Percentiles rank a stretch among this genome's conserved stretches.
Conservation (phyloP, 2,888 invertebrate species). For the Allacma fusca region DNA sequence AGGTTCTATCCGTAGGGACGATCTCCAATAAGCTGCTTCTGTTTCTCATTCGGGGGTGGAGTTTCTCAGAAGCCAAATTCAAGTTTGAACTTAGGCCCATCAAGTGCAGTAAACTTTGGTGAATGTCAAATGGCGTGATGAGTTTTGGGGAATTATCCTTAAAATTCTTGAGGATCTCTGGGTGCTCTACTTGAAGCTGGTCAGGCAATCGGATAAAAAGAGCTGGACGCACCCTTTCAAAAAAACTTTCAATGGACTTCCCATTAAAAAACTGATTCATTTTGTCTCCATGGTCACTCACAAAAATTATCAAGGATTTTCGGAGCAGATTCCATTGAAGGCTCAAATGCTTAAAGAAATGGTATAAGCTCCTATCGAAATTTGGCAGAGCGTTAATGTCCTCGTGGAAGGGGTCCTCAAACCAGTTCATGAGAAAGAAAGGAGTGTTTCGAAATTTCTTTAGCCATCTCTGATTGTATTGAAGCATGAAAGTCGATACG, state of each 20-base stretch:
- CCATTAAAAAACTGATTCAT: too few relatives aligned
- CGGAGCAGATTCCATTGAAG: constrained; percentile 70
- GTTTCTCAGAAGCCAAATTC: neutral
- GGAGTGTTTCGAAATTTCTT: constrained; percentile 64
- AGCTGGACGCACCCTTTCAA: constrained; percentile 75
- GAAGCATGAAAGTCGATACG: constrained; percentile 70
- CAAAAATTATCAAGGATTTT: constrained; percentile 73
- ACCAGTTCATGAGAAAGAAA: constrained; percentile 76
- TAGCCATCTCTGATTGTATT: constrained; percentile 75
- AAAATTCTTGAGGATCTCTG: constrained; percentile 69
- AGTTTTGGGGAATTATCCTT: constrained; percentile 72
- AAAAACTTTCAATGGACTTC: constrained; percentile 77
- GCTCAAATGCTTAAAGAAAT: too few relatives aligned
- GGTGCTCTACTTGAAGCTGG: constrained; percentile 69
- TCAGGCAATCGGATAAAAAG: constrained; percentile 75
- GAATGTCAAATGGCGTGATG: constrained; percentile 78
- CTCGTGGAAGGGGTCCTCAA: constrained; percentile 79
- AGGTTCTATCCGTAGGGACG: neutral
- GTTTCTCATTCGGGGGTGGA: neutral
- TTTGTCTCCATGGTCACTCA: constrained; percentile 82
- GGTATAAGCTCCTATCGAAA: too few relatives aligned
- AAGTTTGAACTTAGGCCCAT: neutral
- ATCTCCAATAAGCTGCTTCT: neutral
- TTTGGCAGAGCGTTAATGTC: constrained; percentile 73
- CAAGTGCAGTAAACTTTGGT: constrained; percentile 68